phyloP scores from a whole-genome alignment of 1,140 invertebrate species.

The Lasaia peninsularis region DNA sequence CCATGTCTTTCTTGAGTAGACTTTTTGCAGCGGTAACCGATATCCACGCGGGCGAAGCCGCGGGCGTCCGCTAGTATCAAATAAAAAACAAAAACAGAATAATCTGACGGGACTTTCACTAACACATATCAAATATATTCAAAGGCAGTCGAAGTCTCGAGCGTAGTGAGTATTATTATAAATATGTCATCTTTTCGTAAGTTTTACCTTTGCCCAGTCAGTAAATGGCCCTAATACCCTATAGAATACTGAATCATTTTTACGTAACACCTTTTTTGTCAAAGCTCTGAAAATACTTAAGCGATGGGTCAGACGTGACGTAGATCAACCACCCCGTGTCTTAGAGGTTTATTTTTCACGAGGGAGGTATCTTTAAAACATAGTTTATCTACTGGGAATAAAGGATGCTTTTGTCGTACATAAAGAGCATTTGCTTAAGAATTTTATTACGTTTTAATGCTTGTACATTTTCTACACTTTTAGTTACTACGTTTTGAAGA shows the following conservation, averaged over 20 bases:
- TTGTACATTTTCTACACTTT: neutral
- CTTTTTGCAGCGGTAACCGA: too few species aligned
- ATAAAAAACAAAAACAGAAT: too few species aligned
- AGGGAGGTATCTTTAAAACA: slow-evolving; percentile 31
- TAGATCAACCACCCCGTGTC: slow-evolving; percentile 26
- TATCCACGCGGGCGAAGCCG: too few species aligned
- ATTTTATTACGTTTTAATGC: neutral
- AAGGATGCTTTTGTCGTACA: neutral
- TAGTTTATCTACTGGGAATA: slow-evolving; percentile 21
- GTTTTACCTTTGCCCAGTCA: too few species aligned
- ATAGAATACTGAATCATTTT: neutral
- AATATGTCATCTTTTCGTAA: too few species aligned
- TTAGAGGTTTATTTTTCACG: slow-evolving; percentile 31
- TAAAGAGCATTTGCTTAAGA: neutral
- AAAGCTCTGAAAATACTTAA: slow-evolving; percentile 21
- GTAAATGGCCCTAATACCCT: neutral
- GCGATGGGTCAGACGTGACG: slow-evolving; percentile 27
- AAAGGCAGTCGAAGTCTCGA: too few species aligned
- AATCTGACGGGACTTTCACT: too few species aligned
- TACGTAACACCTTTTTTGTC: neutral
- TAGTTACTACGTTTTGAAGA: too few species aligned
- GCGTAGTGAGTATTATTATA: too few species aligned
- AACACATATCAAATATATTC: too few species aligned
- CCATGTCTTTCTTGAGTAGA: too few species aligned
- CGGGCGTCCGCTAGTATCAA: too few species aligned